These are phyloP conservation scores for Trichomycterus rosablanca DNA, from an alignment of 2,113 vertebrate species.

Conservation along the genomic window DNA sequence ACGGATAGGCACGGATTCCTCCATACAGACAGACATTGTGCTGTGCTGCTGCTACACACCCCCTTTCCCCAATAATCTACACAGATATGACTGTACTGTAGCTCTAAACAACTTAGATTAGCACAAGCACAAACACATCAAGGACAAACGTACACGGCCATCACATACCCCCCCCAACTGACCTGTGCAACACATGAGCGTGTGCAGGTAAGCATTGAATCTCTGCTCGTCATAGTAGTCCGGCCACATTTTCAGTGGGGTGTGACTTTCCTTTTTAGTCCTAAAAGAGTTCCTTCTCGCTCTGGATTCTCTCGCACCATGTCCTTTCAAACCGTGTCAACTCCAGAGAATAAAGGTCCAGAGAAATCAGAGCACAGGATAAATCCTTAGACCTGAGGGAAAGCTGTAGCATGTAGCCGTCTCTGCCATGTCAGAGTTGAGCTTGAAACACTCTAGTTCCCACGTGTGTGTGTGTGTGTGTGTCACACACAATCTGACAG, in stretches of 20 bases:
- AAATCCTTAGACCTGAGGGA: conserved; percentile 17
- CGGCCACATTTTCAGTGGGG: conserved; percentile 60
- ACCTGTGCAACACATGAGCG: conserved; percentile 96
- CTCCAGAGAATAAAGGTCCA: not conserved
- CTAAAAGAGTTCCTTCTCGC: not conserved
- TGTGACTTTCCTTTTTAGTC: not conserved
- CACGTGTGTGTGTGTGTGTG: conserved; percentile 62
- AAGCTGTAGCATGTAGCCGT: not conserved
- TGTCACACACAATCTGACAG: conserved; percentile 48
- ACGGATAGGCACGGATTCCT: conserved; percentile 41
- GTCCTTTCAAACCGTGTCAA: conserved; percentile 11
- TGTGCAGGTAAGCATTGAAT: conserved; percentile 83
- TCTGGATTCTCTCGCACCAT: conserved; percentile 2
- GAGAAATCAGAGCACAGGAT: not conserved
- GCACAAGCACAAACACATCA: conserved; percentile 14
- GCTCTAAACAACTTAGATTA: conserved; percentile 8
- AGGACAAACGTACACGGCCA: not conserved
- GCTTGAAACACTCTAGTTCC: conserved; percentile 42
- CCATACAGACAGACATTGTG: conserved; percentile 51
- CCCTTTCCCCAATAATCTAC: conserved; percentile 15
- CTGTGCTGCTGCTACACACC: conserved; percentile 19
- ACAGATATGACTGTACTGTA: conserved; percentile 16
- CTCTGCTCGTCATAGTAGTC: conserved; percentile 67
- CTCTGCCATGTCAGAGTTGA: conserved; percentile 50
- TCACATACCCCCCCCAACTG: too few relatives aligned